Percentiles rank a stretch among this genome's conserved stretches.
These are phyloP conservation scores for Pissodes strobi DNA, from an alignment of 1,140 invertebrate species.

Conservation along the genomic window DNA sequence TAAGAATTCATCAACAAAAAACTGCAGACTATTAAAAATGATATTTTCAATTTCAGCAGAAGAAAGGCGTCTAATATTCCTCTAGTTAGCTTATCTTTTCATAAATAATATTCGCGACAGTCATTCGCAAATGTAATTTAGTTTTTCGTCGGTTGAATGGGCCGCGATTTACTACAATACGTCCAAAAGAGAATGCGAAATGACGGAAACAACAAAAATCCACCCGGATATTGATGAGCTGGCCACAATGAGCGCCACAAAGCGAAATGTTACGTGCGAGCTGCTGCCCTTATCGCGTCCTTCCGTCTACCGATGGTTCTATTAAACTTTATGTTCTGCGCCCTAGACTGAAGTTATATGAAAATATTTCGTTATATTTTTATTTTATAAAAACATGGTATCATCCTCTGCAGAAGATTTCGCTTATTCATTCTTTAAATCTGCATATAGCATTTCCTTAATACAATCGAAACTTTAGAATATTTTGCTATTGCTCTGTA, in stretches of 20 bases:
- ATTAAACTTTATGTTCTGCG: conserved; percentile 16
- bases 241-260: conserved; percentile 8
- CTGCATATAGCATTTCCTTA: too few species aligned
- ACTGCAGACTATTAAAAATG: too few species aligned
- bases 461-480: too few species aligned
- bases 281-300: conserved; percentile 13
- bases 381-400: too few species aligned
- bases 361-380: conserved; percentile 2
- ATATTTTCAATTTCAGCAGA: too few species aligned
- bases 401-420: too few species aligned
- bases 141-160: not conserved
- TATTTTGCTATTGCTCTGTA: too few species aligned
- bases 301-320: conserved; percentile 17
- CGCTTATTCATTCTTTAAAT: too few species aligned
- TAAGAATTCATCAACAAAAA: too few species aligned
- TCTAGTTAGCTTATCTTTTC: conserved; percentile 3
- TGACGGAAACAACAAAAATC: conserved; percentile 12
- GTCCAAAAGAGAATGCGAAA: conserved; percentile 5
- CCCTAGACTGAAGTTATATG: not conserved
- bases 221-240: not conserved
- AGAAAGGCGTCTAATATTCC: not conserved
- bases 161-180: conserved; percentile 7
- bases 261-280: conserved; percentile 16
- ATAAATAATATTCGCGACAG: not conserved
- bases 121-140: conserved; percentile 5